These are phyloP conservation scores for Coccyzus lansbergi DNA, from an alignment of 2,797 vertebrate genomes.

Conservation along the genomic window DNA sequence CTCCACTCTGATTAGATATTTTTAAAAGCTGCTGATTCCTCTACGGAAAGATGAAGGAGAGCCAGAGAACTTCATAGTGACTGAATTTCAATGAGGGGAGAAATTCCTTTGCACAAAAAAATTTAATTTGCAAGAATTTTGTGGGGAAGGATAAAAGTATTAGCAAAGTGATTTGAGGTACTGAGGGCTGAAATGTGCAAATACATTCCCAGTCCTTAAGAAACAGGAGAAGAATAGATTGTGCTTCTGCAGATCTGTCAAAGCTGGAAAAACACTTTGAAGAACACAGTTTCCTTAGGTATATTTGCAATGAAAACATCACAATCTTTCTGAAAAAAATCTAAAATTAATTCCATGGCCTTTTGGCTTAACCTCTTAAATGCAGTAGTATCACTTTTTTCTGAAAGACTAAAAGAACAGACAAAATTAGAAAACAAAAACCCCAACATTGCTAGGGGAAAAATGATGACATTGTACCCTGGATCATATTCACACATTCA, in stretches of 20 bases:
- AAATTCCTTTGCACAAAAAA: not conserved
- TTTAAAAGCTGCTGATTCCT: not conserved
- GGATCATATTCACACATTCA: not conserved
- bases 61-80: not conserved
- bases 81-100: not conserved
- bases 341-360: not conserved
- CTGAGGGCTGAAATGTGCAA: not conserved
- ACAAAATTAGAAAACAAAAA: not conserved
- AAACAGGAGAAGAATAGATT: not conserved
- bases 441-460: not conserved
- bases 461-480: not conserved
- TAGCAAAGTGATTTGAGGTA: not conserved
- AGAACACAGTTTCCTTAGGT: not conserved
- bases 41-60: not conserved
- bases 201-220: not conserved
- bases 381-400: not conserved
- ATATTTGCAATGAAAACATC: not conserved
- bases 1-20: not conserved
- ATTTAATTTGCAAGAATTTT: not conserved
- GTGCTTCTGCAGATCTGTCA: not conserved
- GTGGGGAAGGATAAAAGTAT: not conserved
- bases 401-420: not conserved
- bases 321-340: not conserved
- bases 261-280: not conserved
- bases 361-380: not conserved